Percentiles rank a stretch among this genome's conserved stretches.
Conservation (phyloP, 2,113 vertebrate genomes). For the Sorex araneus region DNA sequence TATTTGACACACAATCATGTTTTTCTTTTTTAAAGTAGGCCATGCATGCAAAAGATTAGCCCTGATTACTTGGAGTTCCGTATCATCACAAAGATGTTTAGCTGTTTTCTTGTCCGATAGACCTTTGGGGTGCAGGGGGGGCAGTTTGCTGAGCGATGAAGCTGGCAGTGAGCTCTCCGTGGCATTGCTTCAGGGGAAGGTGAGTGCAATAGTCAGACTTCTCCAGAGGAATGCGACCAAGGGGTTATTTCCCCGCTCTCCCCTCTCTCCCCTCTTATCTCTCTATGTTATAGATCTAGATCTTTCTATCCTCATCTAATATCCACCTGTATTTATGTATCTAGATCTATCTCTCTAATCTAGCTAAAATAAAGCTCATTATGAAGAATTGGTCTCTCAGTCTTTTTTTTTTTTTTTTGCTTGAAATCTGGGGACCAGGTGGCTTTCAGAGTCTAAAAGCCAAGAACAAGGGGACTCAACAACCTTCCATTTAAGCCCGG, state of each 20-base stretch:
- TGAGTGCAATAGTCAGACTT: not conserved
- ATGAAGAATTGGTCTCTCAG: not conserved
- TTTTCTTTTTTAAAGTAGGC: not conserved
- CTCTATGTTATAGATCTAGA: not conserved
- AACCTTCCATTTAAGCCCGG: not conserved
- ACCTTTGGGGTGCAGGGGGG: not conserved
- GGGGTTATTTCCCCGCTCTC: not conserved
- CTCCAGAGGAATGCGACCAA: constrained; percentile 10
- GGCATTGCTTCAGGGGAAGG: constrained; percentile 4
- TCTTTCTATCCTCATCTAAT: not conserved
- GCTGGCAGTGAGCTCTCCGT: not conserved
- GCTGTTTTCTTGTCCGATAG: not conserved
- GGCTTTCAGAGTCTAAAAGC: not conserved
- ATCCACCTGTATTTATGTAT: too few relatives aligned
- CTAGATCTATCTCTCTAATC: not conserved
- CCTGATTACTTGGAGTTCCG: constrained; percentile 12
- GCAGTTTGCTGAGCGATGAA: constrained; percentile 20
- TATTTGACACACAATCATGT: not conserved
- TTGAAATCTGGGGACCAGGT: not conserved
- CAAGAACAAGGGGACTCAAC: not conserved
- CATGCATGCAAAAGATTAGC: constrained; percentile 13
- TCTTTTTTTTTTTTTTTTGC: not conserved
- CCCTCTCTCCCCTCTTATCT: not conserved
- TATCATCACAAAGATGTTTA: constrained; percentile 1
- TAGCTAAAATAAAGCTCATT: constrained; percentile 2